phyloP scores from a whole-genome alignment of 2,797 vertebrate genomes.

The Neosilurus hyrtlii region DNA sequence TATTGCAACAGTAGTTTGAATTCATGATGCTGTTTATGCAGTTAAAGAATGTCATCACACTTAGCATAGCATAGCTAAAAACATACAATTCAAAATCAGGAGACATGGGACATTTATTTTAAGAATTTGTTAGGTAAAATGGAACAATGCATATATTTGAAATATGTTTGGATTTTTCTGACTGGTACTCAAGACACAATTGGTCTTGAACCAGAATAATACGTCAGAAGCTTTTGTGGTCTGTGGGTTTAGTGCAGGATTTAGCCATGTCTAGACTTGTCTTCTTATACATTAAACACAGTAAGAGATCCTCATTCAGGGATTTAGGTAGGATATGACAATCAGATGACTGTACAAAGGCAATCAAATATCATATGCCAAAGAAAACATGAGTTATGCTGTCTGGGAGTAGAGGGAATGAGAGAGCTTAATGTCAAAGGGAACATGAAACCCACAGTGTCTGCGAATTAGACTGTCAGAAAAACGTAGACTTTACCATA shows the following conservation, averaged over 20 bases:
- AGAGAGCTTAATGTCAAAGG: not conserved
- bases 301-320: too few relatives aligned
- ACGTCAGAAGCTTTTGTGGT: not conserved
- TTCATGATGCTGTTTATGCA: too few relatives aligned
- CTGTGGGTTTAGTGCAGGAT: constrained; percentile 1
- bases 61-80: not conserved
- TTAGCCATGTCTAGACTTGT: constrained; percentile 22
- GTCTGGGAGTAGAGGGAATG: not conserved
- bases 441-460: not conserved
- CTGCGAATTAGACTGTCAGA: not conserved
- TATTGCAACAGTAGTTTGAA: too few relatives aligned
- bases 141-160: not conserved
- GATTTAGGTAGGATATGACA: not conserved
- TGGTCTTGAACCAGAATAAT: not conserved
- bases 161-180: not conserved
- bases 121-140: not conserved
- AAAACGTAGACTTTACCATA: not conserved
- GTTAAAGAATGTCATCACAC: not conserved
- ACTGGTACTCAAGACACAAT: not conserved
- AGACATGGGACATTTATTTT: not conserved
- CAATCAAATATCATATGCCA: not conserved
- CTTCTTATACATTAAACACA: not conserved
- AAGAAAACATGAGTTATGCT: not conserved
- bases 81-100: too few relatives aligned
- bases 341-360: not conserved